Evolutionary conservation across 1,140 invertebrate species (phyloP).

Genomic region (Bombus turneri): DNA sequence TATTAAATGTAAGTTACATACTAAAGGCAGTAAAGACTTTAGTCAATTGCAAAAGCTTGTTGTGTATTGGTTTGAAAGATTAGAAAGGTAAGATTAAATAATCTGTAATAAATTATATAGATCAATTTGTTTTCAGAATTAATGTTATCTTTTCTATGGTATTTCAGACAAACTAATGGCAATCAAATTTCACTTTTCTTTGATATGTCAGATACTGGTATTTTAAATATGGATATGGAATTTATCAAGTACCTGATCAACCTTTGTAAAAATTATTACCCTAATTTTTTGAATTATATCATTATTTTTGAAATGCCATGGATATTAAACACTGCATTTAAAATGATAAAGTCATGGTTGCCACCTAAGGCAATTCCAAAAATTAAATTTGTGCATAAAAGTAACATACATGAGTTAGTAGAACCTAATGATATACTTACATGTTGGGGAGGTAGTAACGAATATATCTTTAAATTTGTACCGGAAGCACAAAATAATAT

Average conservation of each 20-base stretch:
- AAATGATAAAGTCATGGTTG: constrained; percentile 94
- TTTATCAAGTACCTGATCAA: constrained; percentile 93
- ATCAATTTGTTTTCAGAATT: background rate
- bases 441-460: constrained; percentile 93
- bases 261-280: constrained; percentile 95
- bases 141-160: background rate
- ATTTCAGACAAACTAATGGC: constrained; percentile 87
- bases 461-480: constrained; percentile 88
- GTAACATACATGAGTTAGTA: constrained; percentile 90
- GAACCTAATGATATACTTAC: constrained; percentile 88
- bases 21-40: constrained; percentile 89
- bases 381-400: constrained; percentile 94
- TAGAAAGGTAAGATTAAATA: constrained; percentile 85
- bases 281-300: constrained; percentile 94
- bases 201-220: constrained; percentile 93
- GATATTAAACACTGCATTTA: constrained; percentile 96
- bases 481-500: constrained; percentile 82
- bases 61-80: constrained; percentile 94
- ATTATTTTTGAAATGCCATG: constrained; percentile 97
- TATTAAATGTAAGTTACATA: constrained; percentile 89
- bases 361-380: constrained; percentile 94
- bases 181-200: constrained; percentile 93
- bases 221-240: constrained; percentile 95
- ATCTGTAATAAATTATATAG: background rate
- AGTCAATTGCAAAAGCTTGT: constrained; percentile 91